Evolutionary conservation across 2,113 vertebrate genomes (phyloP), one percentile per base, ranked within the genome.

Genomic region (Stegastes partitus): DNA sequence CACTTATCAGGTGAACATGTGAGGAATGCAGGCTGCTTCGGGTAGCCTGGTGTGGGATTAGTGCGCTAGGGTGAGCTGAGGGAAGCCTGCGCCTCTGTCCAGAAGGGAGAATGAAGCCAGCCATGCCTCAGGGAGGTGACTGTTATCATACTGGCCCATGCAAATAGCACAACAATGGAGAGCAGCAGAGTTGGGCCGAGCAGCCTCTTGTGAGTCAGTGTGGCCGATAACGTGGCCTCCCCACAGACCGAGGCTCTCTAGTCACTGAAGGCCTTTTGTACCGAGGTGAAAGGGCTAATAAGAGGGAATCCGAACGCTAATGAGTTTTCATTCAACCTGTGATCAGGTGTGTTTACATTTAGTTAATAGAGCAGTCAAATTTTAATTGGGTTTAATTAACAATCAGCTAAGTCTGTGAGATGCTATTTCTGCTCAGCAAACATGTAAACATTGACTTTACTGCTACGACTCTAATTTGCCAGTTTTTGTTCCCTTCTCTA

Each of bases 151-250:
- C 55, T 22, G 23, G 47, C 63, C 39, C 53, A 86, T 81, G 81
- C 85, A 87, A 87, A 86, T 55, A 80, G 51, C 21, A 16, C 47
- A 63, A 89, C 77, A 83, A 87, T 58, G 58, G 66, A 58, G 59
- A 1, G 67, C 62, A 69, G 75, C 68, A 73, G 56, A 74, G 78
- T 74, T 76, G 9, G 61, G 68, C 74, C 6, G 2, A 66, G 85
- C 31, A 34, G 58, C 77, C 83, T 86, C 61, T 82, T 82, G 82
- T 82, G 55, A 90, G 71, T 76, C 74, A 80, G 39, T 77, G 72
- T 39, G 69, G 66, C 72, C 71, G 82, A 89, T 84, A 83, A 84
- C 15, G 5, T n/a, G 65, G 3, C 67, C 26, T 85, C 45, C 69
- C 71, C 14, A 7, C 25, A 9, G 54, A 59, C 55, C 12, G 39